phyloP scores from a whole-genome alignment of 2,113 vertebrate species.

The Trematocara macrostoma region DNA sequence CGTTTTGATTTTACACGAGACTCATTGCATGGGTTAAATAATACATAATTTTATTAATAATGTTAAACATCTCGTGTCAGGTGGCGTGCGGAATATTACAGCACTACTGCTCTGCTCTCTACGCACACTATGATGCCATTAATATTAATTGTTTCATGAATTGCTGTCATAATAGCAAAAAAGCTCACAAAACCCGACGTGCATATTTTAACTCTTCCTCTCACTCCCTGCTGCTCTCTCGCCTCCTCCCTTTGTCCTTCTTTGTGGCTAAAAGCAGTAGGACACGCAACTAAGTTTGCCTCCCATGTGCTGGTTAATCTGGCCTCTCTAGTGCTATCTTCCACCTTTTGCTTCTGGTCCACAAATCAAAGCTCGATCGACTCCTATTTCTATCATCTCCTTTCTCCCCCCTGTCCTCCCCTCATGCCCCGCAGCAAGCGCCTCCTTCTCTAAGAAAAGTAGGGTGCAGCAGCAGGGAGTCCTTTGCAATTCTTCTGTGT shows the following conservation, averaged over 20 bases:
- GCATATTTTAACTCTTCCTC: background rate
- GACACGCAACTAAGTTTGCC: background rate
- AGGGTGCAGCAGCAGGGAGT: constrained; percentile 26
- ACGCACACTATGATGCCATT: background rate
- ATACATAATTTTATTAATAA: background rate
- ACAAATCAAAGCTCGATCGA: constrained; percentile 47
- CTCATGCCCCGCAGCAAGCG: background rate
- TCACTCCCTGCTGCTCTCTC: background rate
- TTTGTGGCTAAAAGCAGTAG: constrained; percentile 24
- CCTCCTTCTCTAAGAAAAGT: constrained; percentile 2
- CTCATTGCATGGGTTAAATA: background rate
- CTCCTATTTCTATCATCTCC: constrained; percentile 1
- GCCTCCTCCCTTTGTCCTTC: background rate
- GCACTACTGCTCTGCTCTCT: background rate
- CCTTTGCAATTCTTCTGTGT: constrained; percentile 1
- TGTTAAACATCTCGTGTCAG: background rate
- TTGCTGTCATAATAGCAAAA: background rate
- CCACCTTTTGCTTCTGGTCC: constrained; percentile 36
- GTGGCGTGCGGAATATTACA: background rate
- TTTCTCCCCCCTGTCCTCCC: background rate
- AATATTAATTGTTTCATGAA: background rate
- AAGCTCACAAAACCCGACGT: background rate
- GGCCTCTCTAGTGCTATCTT: constrained; percentile 29
- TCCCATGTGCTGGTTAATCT: constrained; percentile 39
- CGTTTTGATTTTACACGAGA: background rate